Percentiles rank a stretch among this genome's conserved stretches.
phyloP scores from a whole-genome alignment of 2,888 invertebrate species.

The Pseudoips prasinana region DNA sequence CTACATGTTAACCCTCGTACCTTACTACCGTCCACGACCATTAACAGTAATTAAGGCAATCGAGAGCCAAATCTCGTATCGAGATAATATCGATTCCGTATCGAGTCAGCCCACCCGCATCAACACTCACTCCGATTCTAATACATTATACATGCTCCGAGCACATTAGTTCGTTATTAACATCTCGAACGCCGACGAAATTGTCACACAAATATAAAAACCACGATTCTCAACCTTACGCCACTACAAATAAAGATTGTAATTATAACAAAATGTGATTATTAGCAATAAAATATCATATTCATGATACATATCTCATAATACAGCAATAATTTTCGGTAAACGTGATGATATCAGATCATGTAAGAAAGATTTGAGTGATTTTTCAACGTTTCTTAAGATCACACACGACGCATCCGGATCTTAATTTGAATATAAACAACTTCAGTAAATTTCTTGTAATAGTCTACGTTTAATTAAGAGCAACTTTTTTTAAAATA shows the following conservation, averaged over 20 bases:
- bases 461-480: constrained; percentile 29
- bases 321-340: constrained; percentile 45
- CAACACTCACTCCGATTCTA: constrained; percentile 45
- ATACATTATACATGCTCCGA: constrained; percentile 71
- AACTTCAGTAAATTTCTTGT: constrained; percentile 22
- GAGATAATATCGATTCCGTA: constrained; percentile 69
- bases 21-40: constrained; percentile 55
- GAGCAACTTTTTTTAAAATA: constrained; percentile 16
- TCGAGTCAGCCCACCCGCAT: constrained; percentile 69
- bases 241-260: constrained; percentile 13
- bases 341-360: constrained; percentile 60
- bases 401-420: constrained; percentile 73
- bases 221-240: constrained; percentile 29
- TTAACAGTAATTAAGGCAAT: constrained; percentile 79
- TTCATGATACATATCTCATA: constrained; percentile 55
- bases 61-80: constrained; percentile 67
- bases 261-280: constrained; percentile 32
- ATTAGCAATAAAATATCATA: constrained; percentile 58
- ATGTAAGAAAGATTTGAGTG: constrained; percentile 46
- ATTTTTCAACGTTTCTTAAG: constrained; percentile 38
- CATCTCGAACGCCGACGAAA: constrained; percentile 42
- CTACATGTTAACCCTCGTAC: constrained; percentile 38
- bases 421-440: constrained; percentile 40
- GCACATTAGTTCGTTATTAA: constrained; percentile 56
- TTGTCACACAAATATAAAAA: constrained; percentile 19